Base-by-base conservation (phyloP, 2,888 invertebrate species). In the Villa cingulata region DNA sequence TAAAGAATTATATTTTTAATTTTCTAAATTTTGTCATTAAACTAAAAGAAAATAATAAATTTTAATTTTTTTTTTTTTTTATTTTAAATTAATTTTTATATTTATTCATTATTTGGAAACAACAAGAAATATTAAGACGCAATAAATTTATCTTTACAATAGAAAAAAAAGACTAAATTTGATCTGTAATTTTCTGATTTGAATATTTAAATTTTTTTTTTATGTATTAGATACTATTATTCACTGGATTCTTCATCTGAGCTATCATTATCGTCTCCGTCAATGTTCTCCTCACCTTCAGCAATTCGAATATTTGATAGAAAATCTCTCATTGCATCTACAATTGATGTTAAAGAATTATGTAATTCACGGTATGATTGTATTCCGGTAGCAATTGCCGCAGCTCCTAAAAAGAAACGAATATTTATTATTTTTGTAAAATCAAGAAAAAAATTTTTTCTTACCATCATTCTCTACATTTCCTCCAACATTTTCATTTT, bases 291-390 rank as follows among this genome's bases (percentile, higher is more conserved):
- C 40, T 76, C 74, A 40, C 72, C 69, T 56, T 78, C 77, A 3
- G 75, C 74, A 52, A 74, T 66, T 44, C 78, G 73, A 48, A 81
- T 78, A 59, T 79, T 81, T 49, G 77, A 76, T 37, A 85, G 66
- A 48, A 84, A 72, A 57, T 83, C 80, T 38, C 83, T 68, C 80
- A 85, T 82, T 12, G 83, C 82, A 57, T 81, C 81, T 54, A 84
- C 73, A 48, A 84, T 70, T 1, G 77, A 75, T 9, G 75, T 78
- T 3, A 83, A 74, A 48, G 81, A 81, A 48, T 77, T 73, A 32
- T 78, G 71, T 15, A 83, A 66, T 43, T 62, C 63, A n/a, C 57
- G 56, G 48, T 60, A 61, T 2, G 57, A 65, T 39, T 64, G 68
- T 16, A 62, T 70, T 16, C 29, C 12, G 9, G 6, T 32, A 3